These are phyloP conservation scores for Scaptomyza reducta DNA, from an alignment of 2,888 invertebrate genomes.

Conservation along the genomic window DNA sequence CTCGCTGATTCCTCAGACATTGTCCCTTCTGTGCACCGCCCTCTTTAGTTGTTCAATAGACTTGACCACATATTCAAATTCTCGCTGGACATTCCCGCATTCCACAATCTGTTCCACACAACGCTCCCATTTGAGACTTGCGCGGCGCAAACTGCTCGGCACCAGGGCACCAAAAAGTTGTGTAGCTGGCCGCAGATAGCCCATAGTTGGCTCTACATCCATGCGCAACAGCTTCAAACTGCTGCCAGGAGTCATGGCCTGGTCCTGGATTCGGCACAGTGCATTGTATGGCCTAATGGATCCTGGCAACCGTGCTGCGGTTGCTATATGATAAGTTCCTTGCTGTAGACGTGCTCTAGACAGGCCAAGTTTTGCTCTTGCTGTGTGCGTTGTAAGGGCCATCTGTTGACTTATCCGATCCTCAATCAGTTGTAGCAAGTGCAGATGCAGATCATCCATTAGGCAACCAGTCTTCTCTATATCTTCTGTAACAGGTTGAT, in stretches of 20 bases:
- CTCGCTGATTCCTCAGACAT: constrained; percentile 3
- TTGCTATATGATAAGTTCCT: constrained; percentile 23
- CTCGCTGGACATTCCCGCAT: constrained; percentile 40
- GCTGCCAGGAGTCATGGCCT: constrained; percentile 13
- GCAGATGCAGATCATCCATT: constrained; percentile 47
- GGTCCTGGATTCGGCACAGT: constrained; percentile 39
- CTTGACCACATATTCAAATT: constrained; percentile 35
- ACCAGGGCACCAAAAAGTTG: constrained; percentile 54
- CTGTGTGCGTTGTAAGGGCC: constrained; percentile 23
- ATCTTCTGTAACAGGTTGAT: background rate
- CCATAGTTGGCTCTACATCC: constrained; percentile 9
- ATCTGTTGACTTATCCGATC: constrained; percentile 25
- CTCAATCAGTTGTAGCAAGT: constrained; percentile 47
- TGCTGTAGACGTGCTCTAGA: constrained; percentile 51
- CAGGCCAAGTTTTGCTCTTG: constrained; percentile 36
- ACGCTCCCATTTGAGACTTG: constrained; percentile 43
- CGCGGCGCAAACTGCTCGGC: constrained; percentile 35
- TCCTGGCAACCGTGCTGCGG: constrained; percentile 18
- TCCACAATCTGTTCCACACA: constrained; percentile 49
- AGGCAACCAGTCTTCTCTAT: constrained; percentile 5
- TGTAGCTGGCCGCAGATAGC: constrained; percentile 34
- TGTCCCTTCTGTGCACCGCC: constrained; percentile 3
- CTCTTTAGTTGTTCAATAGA: constrained; percentile 39
- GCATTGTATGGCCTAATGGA: constrained; percentile 30
- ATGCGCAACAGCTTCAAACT: constrained; percentile 21